phyloP scores from a whole-genome alignment of 1,140 invertebrate species.

The Tribolium castaneum region DNA sequence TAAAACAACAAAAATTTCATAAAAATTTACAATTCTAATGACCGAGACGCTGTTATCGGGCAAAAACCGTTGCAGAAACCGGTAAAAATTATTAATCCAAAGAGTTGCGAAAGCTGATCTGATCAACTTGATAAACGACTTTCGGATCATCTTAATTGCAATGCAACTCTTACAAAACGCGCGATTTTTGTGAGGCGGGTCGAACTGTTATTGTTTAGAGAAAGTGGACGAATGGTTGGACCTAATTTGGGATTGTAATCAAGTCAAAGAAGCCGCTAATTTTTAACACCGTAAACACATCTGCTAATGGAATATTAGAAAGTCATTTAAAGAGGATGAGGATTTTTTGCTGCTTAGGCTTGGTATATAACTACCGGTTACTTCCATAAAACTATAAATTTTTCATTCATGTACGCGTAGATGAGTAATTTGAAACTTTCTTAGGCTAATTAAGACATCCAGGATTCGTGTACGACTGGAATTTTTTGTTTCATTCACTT shows the following conservation, averaged over 20 bases:
- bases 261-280: neutral
- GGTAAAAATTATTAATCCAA: constrained; percentile 4
- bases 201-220: neutral
- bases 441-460: neutral
- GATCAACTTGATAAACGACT: neutral
- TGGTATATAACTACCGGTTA: no score
- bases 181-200: neutral
- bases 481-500: neutral
- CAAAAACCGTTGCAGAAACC: constrained; percentile 5
- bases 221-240: neutral
- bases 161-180: neutral
- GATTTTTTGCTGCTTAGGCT: no score
- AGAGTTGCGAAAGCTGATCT: neutral
- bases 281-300: neutral
- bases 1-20: neutral
- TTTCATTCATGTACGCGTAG: neutral
- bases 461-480: neutral
- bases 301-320: neutral
- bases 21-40: neutral
- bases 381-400: no score
- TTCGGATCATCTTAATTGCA: neutral
- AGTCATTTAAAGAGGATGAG: neutral
- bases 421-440: neutral
- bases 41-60: neutral
- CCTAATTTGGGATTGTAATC: neutral